Percentiles rank a stretch among this genome's conserved stretches.
Evolutionary conservation across 2,888 invertebrate genomes (phyloP).

Genomic region (Euplexia lucipara): DNA sequence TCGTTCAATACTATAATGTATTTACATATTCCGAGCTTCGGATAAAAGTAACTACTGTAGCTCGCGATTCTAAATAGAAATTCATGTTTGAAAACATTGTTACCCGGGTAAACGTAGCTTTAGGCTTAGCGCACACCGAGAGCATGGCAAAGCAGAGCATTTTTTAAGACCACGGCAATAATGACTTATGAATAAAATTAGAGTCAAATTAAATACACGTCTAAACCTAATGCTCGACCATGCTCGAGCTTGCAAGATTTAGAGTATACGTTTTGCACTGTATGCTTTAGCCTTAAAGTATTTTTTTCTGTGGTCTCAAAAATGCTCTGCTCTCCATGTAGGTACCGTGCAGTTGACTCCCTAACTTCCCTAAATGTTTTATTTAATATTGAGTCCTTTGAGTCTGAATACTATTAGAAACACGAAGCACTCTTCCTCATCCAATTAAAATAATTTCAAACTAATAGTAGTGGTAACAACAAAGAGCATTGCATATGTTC

Average conservation of each 20-base stretch:
- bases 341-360: not conserved
- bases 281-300: too few relatives aligned
- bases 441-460: slow-evolving; percentile 42
- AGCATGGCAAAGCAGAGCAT: too few relatives aligned
- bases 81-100: slow-evolving; percentile 1
- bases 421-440: slow-evolving; percentile 16
- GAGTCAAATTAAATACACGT: too few relatives aligned
- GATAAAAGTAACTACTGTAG: slow-evolving; percentile 13
- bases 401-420: slow-evolving; percentile 16
- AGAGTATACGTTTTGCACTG: too few relatives aligned
- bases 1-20: slow-evolving; percentile 30
- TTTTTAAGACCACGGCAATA: too few relatives aligned
- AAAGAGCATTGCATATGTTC: slow-evolving; percentile 65
- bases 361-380: not conserved
- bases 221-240: too few relatives aligned
- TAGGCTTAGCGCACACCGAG: too few relatives aligned
- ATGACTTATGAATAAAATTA: too few relatives aligned
- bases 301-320: too few relatives aligned
- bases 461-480: slow-evolving; percentile 60
- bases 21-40: slow-evolving; percentile 42
- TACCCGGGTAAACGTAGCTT: not conserved
- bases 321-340: too few relatives aligned
- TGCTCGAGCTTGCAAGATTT: too few relatives aligned
- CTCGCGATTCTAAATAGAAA: slow-evolving; percentile 15
- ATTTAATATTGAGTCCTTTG: slow-evolving; percentile 17